These are phyloP conservation scores for Serinus canaria DNA, from an alignment of 2,113 vertebrate species.

Conservation along the genomic window DNA sequence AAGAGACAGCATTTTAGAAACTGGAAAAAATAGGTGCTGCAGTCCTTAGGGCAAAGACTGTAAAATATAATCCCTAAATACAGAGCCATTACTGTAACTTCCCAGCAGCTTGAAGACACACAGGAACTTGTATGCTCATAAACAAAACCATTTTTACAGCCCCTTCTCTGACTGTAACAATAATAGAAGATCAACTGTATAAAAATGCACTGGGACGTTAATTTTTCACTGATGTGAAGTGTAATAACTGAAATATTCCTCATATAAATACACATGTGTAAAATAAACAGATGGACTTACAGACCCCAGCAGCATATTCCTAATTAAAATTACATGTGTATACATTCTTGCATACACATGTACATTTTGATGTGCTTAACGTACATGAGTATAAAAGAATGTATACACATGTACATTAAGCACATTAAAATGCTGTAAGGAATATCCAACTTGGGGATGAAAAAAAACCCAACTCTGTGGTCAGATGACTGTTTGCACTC, in stretches of 20 bases:
- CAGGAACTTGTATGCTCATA: not conserved
- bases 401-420: not conserved
- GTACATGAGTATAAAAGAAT: not conserved
- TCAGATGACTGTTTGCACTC: not conserved
- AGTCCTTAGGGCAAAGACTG: not conserved
- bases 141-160: slow-evolving; percentile 23
- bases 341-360: too few relatives aligned
- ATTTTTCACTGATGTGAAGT: not conserved
- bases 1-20: not conserved
- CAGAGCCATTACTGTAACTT: not conserved
- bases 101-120: not conserved
- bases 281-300: not conserved
- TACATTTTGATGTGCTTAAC: too few relatives aligned
- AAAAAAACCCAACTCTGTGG: not conserved
- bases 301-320: not conserved
- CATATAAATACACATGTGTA: not conserved
- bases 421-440: not conserved
- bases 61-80: not conserved
- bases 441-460: not conserved
- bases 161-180: not conserved
- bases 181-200: slow-evolving; percentile 2
- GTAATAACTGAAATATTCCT: not conserved
- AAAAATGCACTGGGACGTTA: not conserved
- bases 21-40: not conserved
- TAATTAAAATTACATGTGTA: not conserved